These are phyloP conservation scores for Chelon auratus DNA, from an alignment of 2,797 vertebrate genomes.

Conservation along the genomic window DNA sequence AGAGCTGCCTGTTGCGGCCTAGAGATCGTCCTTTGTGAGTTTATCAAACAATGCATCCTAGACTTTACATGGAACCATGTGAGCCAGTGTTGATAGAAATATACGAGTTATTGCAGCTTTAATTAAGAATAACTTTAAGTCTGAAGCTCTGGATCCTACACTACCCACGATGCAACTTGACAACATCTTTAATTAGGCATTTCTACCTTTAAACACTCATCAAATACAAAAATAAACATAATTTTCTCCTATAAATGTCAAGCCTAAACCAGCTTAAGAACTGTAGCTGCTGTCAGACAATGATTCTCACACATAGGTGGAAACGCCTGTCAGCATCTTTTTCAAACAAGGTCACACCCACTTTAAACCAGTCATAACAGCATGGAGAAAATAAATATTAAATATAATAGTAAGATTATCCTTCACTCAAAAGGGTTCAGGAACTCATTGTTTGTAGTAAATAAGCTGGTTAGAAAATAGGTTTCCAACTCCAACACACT, in stretches of 20 bases:
- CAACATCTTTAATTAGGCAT: not conserved
- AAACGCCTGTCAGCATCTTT: not conserved
- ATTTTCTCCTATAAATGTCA: too few relatives aligned
- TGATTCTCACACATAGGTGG: not conserved
- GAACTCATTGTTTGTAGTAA: not conserved
- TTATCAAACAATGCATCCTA: too few relatives aligned
- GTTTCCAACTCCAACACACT: constrained; percentile 10
- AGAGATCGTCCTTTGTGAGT: too few relatives aligned
- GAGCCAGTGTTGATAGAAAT: too few relatives aligned
- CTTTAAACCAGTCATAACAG: not conserved
- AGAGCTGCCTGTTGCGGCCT: too few relatives aligned
- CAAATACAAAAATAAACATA: too few relatives aligned
- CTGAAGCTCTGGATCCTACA: not conserved
- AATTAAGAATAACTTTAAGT: too few relatives aligned
- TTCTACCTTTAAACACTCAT: too few relatives aligned
- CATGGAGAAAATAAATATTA: not conserved
- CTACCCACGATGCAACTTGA: not conserved
- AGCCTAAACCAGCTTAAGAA: too few relatives aligned
- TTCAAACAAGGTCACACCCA: not conserved
- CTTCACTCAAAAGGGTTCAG: not conserved
- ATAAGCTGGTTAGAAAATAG: not conserved
- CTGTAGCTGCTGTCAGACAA: too few relatives aligned
- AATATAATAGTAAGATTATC: not conserved
- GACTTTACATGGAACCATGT: too few relatives aligned
- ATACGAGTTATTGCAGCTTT: too few relatives aligned